phyloP scores from a whole-genome alignment of 2,797 vertebrate species.

The Falco cherrug region DNA sequence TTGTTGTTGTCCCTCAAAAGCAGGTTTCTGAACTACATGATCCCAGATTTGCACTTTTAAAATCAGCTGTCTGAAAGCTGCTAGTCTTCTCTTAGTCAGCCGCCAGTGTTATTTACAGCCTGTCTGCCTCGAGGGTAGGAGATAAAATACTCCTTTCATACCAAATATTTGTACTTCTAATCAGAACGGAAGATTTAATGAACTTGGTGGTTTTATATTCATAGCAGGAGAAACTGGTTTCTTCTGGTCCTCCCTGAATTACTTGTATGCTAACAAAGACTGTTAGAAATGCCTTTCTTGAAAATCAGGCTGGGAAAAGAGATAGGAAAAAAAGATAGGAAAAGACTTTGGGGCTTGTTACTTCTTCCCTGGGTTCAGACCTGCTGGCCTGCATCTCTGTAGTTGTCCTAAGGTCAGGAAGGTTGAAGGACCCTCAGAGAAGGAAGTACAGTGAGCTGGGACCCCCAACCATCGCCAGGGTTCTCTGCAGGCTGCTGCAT shows the following conservation, averaged over 20 bases:
- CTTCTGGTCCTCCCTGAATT: neutral
- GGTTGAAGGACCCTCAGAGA: neutral
- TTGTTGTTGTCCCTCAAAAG: neutral
- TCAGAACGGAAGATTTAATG: neutral
- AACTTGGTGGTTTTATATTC: conserved; percentile 3
- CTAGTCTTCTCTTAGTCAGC: neutral
- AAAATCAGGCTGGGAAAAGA: neutral
- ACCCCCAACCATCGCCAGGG: fast-evolving
- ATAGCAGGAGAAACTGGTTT: neutral
- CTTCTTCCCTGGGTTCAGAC: neutral
- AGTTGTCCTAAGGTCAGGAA: neutral
- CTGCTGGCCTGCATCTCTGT: neutral
- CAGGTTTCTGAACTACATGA: neutral
- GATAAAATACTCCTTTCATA: conserved; percentile 1
- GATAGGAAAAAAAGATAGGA: neutral
- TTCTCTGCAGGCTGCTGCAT: neutral
- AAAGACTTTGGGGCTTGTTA: neutral
- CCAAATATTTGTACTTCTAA: neutral
- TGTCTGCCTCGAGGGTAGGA: neutral
- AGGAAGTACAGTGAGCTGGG: neutral
- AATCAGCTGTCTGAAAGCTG: neutral
- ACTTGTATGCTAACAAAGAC: neutral
- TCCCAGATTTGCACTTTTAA: neutral
- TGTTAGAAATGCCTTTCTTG: neutral
- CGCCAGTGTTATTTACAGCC: conserved; percentile 15